Base-by-base conservation (phyloP, 2,888 invertebrate species). In the Anthoptus insignis region DNA sequence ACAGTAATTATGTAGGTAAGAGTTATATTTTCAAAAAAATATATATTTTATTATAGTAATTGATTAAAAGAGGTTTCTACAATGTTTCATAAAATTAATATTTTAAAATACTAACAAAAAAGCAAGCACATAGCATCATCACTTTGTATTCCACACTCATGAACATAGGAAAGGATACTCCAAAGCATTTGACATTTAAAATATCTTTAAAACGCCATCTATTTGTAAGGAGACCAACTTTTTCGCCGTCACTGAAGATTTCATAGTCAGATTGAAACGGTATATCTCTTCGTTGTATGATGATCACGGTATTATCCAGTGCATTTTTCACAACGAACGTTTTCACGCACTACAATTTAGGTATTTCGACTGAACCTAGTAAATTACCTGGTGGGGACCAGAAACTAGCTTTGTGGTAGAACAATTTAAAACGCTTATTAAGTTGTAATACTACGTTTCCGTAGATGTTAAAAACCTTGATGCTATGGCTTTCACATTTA, bases 391-490 rank as follows among this genome's bases (percentile, higher is more conserved):
- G 80, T 0, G 89, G 89, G 0, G 87, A 80, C 81, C 82, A 89
- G 0, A 88, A 77, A 0, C 76, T 32, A 0, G 78, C 74, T 37
- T 73, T 78, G 14, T 81, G 81, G 0, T 76, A 29, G 52, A 75
- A 85, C 0, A 69, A 69, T 1, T 68, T 68, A 47, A 66, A 74
- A 3, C 77, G 77, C 59, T 70, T 79, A 16, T 73, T 76, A 0
- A 89, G 76, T 64, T 82, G 68, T 4, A 89, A 83, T 0, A 88
- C 80, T 72, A 89, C 87, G 34, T 88, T 89, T 0, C 89, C 89
- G 57, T 89, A 88, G 27, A 72, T 65, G 50, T 89, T 89, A 66
- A 76, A 89, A 11, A 89, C 78, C 64, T 77, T 85, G 0, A 89
- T 67, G 24, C 78, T 58, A 59, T 81, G 81, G 24, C 73, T 76